These are phyloP conservation scores for Stenolophus ochropezus DNA, from an alignment of 2,888 invertebrate species.

Conservation along the genomic window DNA sequence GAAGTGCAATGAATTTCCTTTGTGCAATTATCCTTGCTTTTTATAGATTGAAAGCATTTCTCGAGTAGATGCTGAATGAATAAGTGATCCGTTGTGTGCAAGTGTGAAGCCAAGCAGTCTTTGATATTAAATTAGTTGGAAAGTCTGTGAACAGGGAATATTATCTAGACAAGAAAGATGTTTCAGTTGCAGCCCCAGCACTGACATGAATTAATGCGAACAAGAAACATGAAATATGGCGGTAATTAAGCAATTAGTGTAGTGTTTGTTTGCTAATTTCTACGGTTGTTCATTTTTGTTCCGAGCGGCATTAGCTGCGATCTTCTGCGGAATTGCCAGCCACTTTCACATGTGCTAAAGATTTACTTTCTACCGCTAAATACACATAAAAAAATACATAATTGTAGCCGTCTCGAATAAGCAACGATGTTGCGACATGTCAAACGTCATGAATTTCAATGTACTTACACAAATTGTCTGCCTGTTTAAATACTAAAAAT, in stretches of 20 bases:
- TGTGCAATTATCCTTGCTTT: background rate
- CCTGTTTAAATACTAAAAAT: too few relatives aligned
- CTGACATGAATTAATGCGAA: conserved; percentile 34
- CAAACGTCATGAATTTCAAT: too few relatives aligned
- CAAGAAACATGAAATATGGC: conserved; percentile 44
- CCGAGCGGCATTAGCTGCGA: background rate
- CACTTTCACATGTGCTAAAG: background rate
- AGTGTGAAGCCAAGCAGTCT: background rate
- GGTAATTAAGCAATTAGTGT: conserved; percentile 43
- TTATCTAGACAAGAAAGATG: conserved; percentile 31
- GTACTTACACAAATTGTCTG: too few relatives aligned
- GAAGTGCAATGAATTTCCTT: background rate
- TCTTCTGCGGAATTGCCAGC: background rate
- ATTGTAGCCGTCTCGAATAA: too few relatives aligned
- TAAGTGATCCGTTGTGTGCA: background rate
- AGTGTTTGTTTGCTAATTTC: conserved; percentile 24
- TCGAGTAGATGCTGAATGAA: background rate
- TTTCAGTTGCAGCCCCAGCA: conserved; percentile 10
- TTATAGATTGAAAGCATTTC: background rate
- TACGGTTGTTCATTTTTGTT: conserved; percentile 37
- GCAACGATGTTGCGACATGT: too few relatives aligned
- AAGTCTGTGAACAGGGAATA: conserved; percentile 17
- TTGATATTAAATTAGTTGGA: conserved; percentile 30
- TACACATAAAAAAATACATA: background rate
- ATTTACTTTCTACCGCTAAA: background rate